Percentiles rank a stretch among this genome's conserved stretches.
Evolutionary conservation across 1,140 invertebrate species (phyloP).

Genomic region (Plodia interpunctella): DNA sequence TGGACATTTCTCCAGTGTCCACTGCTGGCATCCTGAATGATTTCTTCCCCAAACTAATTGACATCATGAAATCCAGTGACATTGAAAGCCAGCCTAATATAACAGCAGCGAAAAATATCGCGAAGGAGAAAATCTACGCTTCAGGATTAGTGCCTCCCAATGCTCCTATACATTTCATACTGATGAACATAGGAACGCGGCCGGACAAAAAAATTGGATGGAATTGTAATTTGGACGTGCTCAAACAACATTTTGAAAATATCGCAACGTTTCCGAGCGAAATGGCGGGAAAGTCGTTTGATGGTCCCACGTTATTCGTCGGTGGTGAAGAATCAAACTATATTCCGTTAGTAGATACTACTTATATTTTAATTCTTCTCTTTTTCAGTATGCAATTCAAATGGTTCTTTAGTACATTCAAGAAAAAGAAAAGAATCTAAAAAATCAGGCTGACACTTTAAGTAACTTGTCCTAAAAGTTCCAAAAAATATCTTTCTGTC

Average conservation of each 20-base stretch:
- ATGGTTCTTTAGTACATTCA: too few species aligned
- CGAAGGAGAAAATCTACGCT: constrained; percentile 59
- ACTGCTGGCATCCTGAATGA: constrained; percentile 73
- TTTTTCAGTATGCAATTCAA: too few species aligned
- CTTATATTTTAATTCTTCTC: background rate
- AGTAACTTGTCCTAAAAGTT: too few species aligned
- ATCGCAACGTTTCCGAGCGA: constrained; percentile 79
- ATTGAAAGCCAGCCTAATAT: constrained; percentile 73
- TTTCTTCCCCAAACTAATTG: constrained; percentile 77
- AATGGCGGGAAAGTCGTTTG: constrained; percentile 65
- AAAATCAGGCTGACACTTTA: too few species aligned
- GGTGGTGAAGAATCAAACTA: constrained; percentile 84
- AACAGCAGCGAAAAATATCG: constrained; percentile 75
- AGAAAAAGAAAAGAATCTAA: too few species aligned
- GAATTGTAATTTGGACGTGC: constrained; percentile 42
- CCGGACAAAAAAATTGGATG: constrained; percentile 40
- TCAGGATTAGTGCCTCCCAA: constrained; percentile 25
- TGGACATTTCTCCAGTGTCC: constrained; percentile 88
- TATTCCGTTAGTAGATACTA: constrained; percentile 77
- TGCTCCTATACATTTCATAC: constrained; percentile 29
- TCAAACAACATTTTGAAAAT: constrained; percentile 54
- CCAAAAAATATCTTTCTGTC: too few species aligned
- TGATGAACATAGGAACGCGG: constrained; percentile 43
- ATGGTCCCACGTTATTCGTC: constrained; percentile 84
- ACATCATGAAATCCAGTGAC: constrained; percentile 75